Percentiles rank a stretch among this genome's conserved stretches.
These are phyloP conservation scores for Laticauda laticaudata DNA, from an alignment of 2,113 vertebrate species.

Conservation along the genomic window DNA sequence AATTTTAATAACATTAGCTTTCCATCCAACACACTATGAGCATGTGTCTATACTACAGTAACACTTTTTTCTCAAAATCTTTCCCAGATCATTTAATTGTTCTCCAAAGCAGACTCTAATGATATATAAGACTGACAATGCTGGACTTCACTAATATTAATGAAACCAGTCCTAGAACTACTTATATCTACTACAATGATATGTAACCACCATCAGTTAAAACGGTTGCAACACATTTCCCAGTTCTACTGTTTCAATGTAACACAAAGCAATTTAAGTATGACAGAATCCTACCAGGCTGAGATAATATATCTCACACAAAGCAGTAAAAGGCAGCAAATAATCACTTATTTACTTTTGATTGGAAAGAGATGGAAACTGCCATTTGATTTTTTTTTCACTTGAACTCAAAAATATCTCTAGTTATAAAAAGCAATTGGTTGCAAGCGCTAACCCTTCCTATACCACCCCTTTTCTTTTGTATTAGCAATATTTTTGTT, in stretches of 20 bases:
- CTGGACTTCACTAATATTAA: neutral
- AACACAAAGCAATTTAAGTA: slow-evolving; percentile 65
- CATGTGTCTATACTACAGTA: neutral
- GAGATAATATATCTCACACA: neutral
- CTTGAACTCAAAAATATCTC: neutral
- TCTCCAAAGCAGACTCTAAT: neutral
- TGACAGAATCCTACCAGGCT: neutral
- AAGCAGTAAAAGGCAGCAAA: neutral
- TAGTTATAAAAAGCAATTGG: slow-evolving; percentile 57
- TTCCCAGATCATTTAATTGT: neutral
- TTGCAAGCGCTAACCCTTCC: slow-evolving; percentile 63
- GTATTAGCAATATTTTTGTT: slow-evolving; percentile 9
- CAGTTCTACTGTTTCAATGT: slow-evolving; percentile 63
- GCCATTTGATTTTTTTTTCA: neutral
- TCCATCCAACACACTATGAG: neutral
- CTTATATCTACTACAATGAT: slow-evolving; percentile 63
- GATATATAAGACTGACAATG: neutral
- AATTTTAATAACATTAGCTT: slow-evolving; percentile 59
- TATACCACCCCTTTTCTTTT: slow-evolving; percentile 29
- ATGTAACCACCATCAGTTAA: slow-evolving; percentile 54
- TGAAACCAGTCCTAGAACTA: slow-evolving; percentile 64
- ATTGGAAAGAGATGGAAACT: neutral
- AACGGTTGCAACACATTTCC: slow-evolving; percentile 66
- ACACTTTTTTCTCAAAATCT: neutral
- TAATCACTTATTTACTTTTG: neutral